Conservation (phyloP, 1,140 invertebrate genomes). For the Lepidurus arcticus region DNA sequence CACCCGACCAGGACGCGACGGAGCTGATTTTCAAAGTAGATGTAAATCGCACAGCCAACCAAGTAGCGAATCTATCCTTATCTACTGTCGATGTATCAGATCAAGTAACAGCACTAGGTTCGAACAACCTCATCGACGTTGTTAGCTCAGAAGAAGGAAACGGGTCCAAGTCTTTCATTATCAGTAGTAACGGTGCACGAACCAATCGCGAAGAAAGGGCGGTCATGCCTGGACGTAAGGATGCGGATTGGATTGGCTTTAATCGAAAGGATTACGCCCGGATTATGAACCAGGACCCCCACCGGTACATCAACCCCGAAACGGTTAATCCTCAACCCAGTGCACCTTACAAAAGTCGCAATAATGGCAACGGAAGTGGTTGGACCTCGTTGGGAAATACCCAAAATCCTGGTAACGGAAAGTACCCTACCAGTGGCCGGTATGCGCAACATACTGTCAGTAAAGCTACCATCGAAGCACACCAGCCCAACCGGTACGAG, state of each 20-base stretch:
- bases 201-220: slow-evolving; percentile 15
- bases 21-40: neutral
- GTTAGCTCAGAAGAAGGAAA: slow-evolving; percentile 5
- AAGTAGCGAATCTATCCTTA: neutral
- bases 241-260: slow-evolving; percentile 30
- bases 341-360: neutral
- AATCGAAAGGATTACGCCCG: slow-evolving; percentile 5
- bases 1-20: neutral
- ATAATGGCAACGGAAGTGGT: neutral
- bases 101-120: slow-evolving; percentile 25
- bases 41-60: slow-evolving; percentile 9
- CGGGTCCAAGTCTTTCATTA: slow-evolving; percentile 32
- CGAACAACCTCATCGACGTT: slow-evolving; percentile 27
- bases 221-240: neutral
- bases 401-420: neutral
- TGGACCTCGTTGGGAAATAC: neutral
- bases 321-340: neutral
- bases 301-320: neutral
- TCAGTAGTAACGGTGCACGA: neutral
- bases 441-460: neutral
- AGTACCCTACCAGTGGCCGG: neutral
- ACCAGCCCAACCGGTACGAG: neutral
- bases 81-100: neutral
- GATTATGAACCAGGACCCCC: slow-evolving; percentile 26
- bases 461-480: neutral